Conservation (phyloP, 2,113 vertebrate species). For the Eupsittula cactorum region DNA sequence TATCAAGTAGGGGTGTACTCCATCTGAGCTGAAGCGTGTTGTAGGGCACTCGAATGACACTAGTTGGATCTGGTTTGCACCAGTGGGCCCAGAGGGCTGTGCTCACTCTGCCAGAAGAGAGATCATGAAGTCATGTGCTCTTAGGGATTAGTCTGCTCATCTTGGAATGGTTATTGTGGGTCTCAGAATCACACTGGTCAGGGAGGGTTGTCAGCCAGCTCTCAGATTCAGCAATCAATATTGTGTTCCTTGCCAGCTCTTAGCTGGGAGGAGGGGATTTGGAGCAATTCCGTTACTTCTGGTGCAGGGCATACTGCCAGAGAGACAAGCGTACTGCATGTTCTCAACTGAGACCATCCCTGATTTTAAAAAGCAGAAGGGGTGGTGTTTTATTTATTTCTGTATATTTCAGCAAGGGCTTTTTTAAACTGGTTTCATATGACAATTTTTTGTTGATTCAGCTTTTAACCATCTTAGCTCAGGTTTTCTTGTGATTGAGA, state of each 20-base stretch:
- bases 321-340: neutral
- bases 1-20: neutral
- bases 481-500: neutral
- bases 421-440: neutral
- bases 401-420: neutral
- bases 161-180: neutral
- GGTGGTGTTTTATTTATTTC: conserved; percentile 18
- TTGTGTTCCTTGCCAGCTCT: neutral
- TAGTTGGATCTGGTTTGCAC: neutral
- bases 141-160: neutral
- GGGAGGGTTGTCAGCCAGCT: neutral
- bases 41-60: neutral
- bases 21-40: neutral
- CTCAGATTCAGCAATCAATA: neutral
- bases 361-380: conserved; percentile 35
- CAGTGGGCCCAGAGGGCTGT: neutral
- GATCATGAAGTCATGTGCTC: neutral
- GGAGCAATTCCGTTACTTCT: conserved; percentile 24
- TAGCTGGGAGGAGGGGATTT: neutral
- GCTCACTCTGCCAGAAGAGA: neutral
- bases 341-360: conserved; percentile 23
- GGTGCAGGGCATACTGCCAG: conserved; percentile 23
- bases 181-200: neutral
- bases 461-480: neutral
- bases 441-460: conserved; percentile 25